Evolutionary conservation across 2,888 invertebrate genomes (phyloP).

Genomic region (Eristalinus aeneus): DNA sequence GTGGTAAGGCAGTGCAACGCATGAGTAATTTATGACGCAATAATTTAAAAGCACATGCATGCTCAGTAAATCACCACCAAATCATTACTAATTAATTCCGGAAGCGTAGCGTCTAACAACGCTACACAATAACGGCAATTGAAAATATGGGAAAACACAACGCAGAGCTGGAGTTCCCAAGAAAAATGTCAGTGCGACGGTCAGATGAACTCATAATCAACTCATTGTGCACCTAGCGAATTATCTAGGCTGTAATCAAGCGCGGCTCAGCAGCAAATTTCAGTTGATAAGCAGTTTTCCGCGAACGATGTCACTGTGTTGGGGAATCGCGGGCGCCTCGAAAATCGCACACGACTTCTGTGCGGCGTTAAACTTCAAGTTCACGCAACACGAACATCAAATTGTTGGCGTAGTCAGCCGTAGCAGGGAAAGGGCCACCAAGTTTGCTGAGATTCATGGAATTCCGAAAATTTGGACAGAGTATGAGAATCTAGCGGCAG

Average conservation of each 20-base stretch:
- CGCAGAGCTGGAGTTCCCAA: not conserved
- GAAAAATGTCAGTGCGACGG: conserved; percentile 33
- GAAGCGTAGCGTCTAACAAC: not conserved
- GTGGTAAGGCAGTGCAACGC: conserved; percentile 14
- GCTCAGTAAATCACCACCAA: not conserved
- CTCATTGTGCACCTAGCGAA: conserved; percentile 10
- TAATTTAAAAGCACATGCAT: too few relatives aligned
- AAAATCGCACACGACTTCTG: conserved; percentile 92
- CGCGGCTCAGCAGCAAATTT: conserved; percentile 17
- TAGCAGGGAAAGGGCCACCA: conserved; percentile 84
- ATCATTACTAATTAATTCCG: not conserved
- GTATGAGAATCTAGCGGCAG: conserved; percentile 87
- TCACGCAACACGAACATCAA: conserved; percentile 84
- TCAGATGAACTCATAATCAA: conserved; percentile 12
- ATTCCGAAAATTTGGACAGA: conserved; percentile 87
- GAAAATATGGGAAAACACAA: not conserved
- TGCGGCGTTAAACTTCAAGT: conserved; percentile 83
- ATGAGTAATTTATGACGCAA: not conserved
- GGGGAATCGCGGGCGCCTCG: conserved; percentile 92
- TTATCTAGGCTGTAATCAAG: not conserved
- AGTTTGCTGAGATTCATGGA: conserved; percentile 86
- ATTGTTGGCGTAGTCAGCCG: conserved; percentile 89
- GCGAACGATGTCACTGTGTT: conserved; percentile 81
- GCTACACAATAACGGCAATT: not conserved
- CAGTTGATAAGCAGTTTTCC: conserved; percentile 27